Conservation (phyloP, 2,888 invertebrate genomes). For the Galerucella pusilla region DNA sequence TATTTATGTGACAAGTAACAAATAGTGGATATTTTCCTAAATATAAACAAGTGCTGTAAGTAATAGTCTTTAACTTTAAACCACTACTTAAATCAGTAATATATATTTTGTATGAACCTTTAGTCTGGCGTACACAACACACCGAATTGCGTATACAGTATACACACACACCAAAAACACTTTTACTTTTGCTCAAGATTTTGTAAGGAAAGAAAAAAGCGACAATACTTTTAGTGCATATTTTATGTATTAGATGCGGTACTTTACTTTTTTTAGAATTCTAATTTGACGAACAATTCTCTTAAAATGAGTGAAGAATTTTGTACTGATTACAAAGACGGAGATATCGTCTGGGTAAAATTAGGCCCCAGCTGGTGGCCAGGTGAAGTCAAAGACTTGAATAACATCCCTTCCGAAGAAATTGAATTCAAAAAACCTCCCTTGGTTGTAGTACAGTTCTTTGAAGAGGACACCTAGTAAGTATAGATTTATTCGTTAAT, state of each 20-base stretch:
- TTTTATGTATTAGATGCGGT: background rate
- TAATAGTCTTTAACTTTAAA: background rate
- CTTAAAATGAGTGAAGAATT: constrained; percentile 77
- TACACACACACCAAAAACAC: background rate
- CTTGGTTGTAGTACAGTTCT: constrained; percentile 86
- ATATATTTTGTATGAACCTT: background rate
- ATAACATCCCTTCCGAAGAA: constrained; percentile 75
- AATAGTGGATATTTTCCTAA: constrained; percentile 55
- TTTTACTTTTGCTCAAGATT: constrained; percentile 8
- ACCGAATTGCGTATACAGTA: constrained; percentile 18
- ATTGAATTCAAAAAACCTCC: constrained; percentile 76
- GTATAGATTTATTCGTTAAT: constrained; percentile 54
- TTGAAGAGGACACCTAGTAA: constrained; percentile 86
- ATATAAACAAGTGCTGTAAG: constrained; percentile 52
- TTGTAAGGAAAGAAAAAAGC: background rate
- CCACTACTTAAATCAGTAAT: constrained; percentile 1
- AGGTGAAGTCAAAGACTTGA: constrained; percentile 76
- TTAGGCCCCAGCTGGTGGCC: constrained; percentile 88
- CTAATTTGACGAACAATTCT: constrained; percentile 16
- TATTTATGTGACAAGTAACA: constrained; percentile 63
- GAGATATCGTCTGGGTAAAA: constrained; percentile 89
- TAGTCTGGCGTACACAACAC: constrained; percentile 20
- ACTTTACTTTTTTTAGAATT: constrained; percentile 24
- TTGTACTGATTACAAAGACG: constrained; percentile 74
- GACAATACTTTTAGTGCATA: background rate